Evolutionary conservation across 1,140 invertebrate genomes (phyloP).

Genomic region (Hyphantria cunea): DNA sequence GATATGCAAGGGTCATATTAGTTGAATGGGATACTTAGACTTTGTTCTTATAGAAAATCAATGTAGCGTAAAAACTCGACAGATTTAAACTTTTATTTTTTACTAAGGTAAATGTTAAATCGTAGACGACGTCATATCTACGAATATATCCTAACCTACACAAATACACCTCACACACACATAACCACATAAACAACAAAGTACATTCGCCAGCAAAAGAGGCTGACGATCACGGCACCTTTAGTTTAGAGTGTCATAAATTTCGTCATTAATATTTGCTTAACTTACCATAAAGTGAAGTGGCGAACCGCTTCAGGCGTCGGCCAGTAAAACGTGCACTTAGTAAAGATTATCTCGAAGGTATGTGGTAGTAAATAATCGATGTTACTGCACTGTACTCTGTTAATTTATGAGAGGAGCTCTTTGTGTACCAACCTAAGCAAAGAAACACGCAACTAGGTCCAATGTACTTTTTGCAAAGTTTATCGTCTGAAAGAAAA

Average conservation of each 20-base stretch:
- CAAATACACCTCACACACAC: slow-evolving; percentile 4
- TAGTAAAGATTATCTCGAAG: slow-evolving; percentile 70
- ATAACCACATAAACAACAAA: slow-evolving; percentile 3
- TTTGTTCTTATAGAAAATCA: too few species aligned
- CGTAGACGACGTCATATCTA: too few species aligned
- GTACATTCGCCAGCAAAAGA: slow-evolving; percentile 21
- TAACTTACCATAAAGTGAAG: slow-evolving; percentile 69
- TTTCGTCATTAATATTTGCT: slow-evolving; percentile 70
- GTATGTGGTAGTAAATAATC: slow-evolving; percentile 64
- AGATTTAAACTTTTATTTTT: too few species aligned
- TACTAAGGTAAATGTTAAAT: too few species aligned
- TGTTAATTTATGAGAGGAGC: slow-evolving; percentile 42
- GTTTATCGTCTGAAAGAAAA: too few species aligned
- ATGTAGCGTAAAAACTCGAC: too few species aligned
- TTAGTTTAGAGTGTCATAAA: slow-evolving; percentile 53
- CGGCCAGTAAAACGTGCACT: slow-evolving; percentile 64
- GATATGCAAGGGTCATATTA: too few species aligned
- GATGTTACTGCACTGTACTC: slow-evolving; percentile 41
- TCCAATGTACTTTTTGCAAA: too few species aligned
- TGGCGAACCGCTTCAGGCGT: slow-evolving; percentile 39
- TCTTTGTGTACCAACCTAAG: slow-evolving; percentile 1
- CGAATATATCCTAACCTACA: too few species aligned
- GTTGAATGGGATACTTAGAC: too few species aligned
- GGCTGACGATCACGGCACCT: slow-evolving; percentile 24
- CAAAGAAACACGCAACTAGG: too few species aligned